Percentiles rank a stretch among this genome's conserved stretches.
Conservation (phyloP, 2,113 vertebrate genomes). For the Rhizomys pruinosus region DNA sequence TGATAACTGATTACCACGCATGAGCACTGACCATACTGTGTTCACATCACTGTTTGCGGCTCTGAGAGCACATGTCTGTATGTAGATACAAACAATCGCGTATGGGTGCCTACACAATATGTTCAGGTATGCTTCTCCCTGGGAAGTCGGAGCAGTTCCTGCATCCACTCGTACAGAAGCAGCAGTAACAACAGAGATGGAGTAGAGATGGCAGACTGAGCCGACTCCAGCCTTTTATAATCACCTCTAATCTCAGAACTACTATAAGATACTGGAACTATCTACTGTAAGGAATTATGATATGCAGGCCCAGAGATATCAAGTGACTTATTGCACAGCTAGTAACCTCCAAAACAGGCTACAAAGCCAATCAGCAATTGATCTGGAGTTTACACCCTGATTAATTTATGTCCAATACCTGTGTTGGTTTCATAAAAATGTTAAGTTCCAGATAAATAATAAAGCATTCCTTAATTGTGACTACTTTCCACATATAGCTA, state of each 20-base stretch:
- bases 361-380: background rate
- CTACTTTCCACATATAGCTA: background rate
- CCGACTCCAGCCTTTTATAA: background rate
- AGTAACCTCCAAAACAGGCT: conserved; percentile 27
- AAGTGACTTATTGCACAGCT: conserved; percentile 43
- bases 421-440: background rate
- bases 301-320: background rate
- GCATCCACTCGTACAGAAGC: background rate
- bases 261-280: background rate
- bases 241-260: conserved; percentile 44
- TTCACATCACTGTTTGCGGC: conserved; percentile 25
- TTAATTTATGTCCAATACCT: conserved; percentile 30
- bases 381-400: conserved; percentile 17
- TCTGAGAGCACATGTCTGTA: conserved; percentile 42
- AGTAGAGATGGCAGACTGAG: background rate
- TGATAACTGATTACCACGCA: conserved; percentile 43
- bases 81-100: conserved; percentile 14
- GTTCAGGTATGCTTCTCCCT: background rate
- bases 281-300: conserved; percentile 36
- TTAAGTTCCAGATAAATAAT: background rate
- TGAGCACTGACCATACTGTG: conserved; percentile 45
- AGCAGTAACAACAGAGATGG: background rate
- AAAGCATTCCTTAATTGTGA: background rate
- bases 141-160: conserved; percentile 20
- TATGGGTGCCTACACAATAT: background rate